Evolutionary conservation across 1,140 invertebrate genomes (phyloP).

Genomic region (Megalopta genalis): DNA sequence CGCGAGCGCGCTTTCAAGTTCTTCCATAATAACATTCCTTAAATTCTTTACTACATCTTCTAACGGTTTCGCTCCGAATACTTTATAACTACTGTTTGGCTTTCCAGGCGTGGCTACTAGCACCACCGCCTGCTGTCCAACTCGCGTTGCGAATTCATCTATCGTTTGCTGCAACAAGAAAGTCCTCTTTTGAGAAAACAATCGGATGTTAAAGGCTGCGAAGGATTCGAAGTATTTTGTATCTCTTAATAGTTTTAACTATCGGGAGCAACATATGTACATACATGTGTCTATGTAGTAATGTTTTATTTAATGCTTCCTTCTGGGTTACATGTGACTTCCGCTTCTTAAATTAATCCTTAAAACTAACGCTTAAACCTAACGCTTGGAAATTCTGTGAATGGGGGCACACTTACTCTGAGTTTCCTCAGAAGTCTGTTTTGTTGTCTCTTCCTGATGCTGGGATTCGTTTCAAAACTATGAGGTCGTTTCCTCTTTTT

Average conservation of each 20-base stretch:
- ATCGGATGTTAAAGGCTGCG: no score
- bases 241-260: no score
- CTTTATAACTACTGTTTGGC: constrained; percentile 96
- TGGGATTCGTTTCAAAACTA: constrained; percentile 98
- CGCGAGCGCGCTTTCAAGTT: constrained; percentile 94
- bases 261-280: no score
- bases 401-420: constrained; percentile 82
- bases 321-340: no score
- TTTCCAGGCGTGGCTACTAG: constrained; percentile 98
- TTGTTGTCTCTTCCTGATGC: constrained; percentile 96
- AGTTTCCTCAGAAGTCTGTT: constrained; percentile 94
- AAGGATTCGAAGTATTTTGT: no score
- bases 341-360: no score
- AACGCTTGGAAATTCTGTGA: not conserved
- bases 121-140: constrained; percentile 98
- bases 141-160: constrained; percentile 97
- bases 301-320: no score
- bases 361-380: no score
- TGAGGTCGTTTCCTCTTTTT: constrained; percentile 97
- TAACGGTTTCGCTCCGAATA: constrained; percentile 97
- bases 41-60: constrained; percentile 97
- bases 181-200: not conserved
- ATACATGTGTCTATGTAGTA: no score
- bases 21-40: constrained; percentile 94
- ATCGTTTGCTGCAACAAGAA: constrained; percentile 90